Evolutionary conservation across 2,888 invertebrate genomes (phyloP).

Genomic region (Meliscaeva auricollis): DNA sequence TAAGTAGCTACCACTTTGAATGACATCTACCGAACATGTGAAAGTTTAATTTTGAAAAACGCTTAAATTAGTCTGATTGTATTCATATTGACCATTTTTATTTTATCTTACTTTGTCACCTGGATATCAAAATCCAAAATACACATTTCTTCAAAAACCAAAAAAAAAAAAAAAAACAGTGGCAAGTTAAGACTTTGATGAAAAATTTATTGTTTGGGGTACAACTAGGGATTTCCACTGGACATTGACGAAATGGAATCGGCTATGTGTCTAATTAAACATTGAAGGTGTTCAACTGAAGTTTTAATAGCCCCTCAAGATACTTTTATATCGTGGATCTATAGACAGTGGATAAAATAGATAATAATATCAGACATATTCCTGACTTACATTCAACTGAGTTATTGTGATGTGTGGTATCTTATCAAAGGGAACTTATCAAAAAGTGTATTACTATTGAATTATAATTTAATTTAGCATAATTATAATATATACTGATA

Average conservation of each 20-base stretch:
- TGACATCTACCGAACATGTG: slow-evolving; percentile 24
- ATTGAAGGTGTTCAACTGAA: slow-evolving; percentile 61
- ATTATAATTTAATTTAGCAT: slow-evolving; percentile 35
- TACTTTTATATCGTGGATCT: slow-evolving; percentile 61
- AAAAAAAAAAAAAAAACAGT: no score
- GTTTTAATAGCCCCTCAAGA: slow-evolving; percentile 67
- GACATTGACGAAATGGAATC: slow-evolving; percentile 49
- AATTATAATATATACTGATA: slow-evolving; percentile 4
- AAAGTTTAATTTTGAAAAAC: background rate
- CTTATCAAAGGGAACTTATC: slow-evolving; percentile 29
- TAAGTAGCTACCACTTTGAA: slow-evolving; percentile 9
- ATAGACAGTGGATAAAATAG: slow-evolving; percentile 31
- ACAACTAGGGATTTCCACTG: slow-evolving; percentile 5
- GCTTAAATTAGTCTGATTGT: background rate
- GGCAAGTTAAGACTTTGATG: slow-evolving; percentile 48
- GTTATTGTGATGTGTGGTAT: slow-evolving; percentile 5
- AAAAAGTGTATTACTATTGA: slow-evolving; percentile 8
- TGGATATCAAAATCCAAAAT: slow-evolving; percentile 42
- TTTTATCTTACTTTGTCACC: background rate
- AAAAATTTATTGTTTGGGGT: slow-evolving; percentile 24
- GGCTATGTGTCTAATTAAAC: slow-evolving; percentile 56
- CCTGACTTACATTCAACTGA: background rate
- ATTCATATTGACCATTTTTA: slow-evolving; percentile 9
- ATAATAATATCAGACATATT: slow-evolving; percentile 16
- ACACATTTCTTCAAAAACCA: slow-evolving; percentile 30